These are phyloP conservation scores for Hypanus sabinus DNA, from an alignment of 2,113 vertebrate species.

Conservation along the genomic window DNA sequence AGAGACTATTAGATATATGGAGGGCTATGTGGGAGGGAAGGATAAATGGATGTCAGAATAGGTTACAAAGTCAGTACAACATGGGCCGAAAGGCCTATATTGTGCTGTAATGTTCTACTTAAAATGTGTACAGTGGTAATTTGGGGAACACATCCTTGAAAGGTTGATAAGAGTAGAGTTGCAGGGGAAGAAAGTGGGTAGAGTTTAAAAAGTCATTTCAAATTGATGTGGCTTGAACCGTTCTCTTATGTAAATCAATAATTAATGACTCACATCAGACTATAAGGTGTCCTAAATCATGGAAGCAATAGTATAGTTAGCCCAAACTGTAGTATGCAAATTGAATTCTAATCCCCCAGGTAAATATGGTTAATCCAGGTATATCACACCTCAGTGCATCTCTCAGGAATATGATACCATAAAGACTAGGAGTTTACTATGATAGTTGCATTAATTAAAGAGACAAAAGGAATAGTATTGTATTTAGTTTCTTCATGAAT, in stretches of 20 bases:
- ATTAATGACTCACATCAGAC: constrained; percentile 20
- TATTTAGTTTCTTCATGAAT: neutral
- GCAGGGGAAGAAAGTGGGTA: neutral
- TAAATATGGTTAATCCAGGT: constrained; percentile 13
- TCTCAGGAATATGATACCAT: constrained; percentile 16
- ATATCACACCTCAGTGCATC: neutral
- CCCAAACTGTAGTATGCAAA: neutral
- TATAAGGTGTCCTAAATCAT: constrained; percentile 1
- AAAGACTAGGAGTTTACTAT: constrained; percentile 15
- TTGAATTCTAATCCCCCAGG: constrained; percentile 22
- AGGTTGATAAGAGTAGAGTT: neutral
- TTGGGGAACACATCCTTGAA: neutral
- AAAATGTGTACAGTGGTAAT: neutral
- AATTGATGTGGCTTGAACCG: neutral
- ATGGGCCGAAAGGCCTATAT: no score
- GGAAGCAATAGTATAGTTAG: neutral
- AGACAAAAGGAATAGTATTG: neutral
- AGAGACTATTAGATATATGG: no score
- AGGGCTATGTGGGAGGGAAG: no score
- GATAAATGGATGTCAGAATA: no score
- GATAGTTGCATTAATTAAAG: neutral
- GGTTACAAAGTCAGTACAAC: no score
- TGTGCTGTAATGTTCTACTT: no score
- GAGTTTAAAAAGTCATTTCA: neutral
- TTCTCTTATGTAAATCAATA: constrained; percentile 28